Conservation (phyloP, 2,797 vertebrate genomes). For the Myotis daubentonii region DNA sequence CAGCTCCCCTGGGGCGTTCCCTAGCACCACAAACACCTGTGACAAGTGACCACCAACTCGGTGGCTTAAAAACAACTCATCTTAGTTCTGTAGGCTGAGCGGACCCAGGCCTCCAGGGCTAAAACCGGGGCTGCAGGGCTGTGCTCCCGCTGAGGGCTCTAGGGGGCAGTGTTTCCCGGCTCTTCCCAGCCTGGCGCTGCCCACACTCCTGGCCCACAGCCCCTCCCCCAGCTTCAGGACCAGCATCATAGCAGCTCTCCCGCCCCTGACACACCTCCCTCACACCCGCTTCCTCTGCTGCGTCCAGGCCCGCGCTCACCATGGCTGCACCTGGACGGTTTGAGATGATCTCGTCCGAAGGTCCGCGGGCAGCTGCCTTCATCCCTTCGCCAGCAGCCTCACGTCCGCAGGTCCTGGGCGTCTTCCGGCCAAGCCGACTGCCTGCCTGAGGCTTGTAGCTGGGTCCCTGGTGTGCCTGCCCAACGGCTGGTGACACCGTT, state of each 20-base stretch:
- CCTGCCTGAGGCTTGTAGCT: background rate
- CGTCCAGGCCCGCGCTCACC: too few species aligned
- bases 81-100: too few species aligned
- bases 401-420: background rate
- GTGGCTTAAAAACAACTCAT: background rate
- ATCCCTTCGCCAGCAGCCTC: background rate
- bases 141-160: background rate
- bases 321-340: background rate
- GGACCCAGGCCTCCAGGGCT: background rate
- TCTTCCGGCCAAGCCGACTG: background rate
- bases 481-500: accelerated
- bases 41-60: background rate
- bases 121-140: background rate
- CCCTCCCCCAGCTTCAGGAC: background rate
- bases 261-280: background rate
- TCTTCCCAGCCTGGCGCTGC: background rate
- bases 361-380: background rate
- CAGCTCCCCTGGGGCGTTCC: background rate
- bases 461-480: background rate
- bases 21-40: background rate
- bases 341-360: accelerated
- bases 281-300: background rate
- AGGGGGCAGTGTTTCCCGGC: background rate
- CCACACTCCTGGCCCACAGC: background rate
- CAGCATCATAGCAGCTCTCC: accelerated